These are phyloP conservation scores for Eupsittula cactorum DNA, from an alignment of 2,113 vertebrate genomes.

Conservation along the genomic window DNA sequence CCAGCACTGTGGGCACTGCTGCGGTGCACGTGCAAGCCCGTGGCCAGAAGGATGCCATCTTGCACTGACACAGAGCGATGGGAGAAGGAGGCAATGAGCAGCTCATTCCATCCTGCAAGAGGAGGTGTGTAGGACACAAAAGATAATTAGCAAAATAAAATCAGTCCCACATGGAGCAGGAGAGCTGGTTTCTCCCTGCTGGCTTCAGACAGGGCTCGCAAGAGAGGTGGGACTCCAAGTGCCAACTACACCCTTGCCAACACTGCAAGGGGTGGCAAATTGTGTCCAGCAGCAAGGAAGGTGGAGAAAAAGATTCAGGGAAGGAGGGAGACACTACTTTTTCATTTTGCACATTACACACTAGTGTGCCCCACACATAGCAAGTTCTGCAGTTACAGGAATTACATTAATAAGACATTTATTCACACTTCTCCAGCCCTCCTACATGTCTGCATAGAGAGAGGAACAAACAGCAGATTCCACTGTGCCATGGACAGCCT, in stretches of 20 bases:
- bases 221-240: background rate
- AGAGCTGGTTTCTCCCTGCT: background rate
- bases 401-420: background rate
- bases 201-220: background rate
- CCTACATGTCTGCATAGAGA: background rate
- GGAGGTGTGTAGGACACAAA: background rate
- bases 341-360: background rate
- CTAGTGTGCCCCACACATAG: too few relatives aligned
- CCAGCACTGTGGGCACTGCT: constrained; percentile 95
- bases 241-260: background rate
- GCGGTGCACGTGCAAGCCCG: constrained; percentile 90
- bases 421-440: background rate
- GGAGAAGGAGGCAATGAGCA: constrained; percentile 95
- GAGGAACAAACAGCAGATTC: background rate
- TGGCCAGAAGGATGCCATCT: constrained; percentile 94
- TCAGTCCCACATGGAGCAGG: background rate
- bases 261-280: background rate
- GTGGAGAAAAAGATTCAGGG: background rate
- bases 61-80: constrained; percentile 94
- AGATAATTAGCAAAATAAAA: background rate
- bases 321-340: background rate
- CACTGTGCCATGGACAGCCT: background rate
- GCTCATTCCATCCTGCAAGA: constrained; percentile 90
- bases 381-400: background rate
- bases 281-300: background rate